Percentiles rank a stretch among this genome's conserved stretches.
Conservation (phyloP, 1,140 invertebrate genomes). For the Tyrophagus putrescentiae region DNA sequence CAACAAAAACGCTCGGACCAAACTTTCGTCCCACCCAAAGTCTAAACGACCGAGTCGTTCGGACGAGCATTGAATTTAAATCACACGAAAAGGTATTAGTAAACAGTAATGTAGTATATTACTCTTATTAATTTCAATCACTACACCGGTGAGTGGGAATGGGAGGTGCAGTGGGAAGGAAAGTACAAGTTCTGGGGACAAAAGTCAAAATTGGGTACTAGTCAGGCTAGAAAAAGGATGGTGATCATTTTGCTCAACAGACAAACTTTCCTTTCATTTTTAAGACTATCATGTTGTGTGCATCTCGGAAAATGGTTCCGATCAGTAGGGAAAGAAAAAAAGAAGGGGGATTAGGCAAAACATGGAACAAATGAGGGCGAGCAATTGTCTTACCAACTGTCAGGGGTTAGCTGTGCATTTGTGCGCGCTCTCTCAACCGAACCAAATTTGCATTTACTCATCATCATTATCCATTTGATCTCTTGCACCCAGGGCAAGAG, state of each 20-base stretch:
- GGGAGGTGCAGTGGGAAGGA: too few species aligned
- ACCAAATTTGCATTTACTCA: conserved; percentile 8
- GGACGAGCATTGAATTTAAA: conserved; percentile 89
- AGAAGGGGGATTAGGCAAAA: too few species aligned
- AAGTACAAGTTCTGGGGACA: too few species aligned
- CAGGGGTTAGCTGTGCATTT: neutral
- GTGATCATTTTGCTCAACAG: neutral
- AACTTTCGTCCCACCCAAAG: conserved; percentile 79
- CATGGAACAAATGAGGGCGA: too few species aligned
- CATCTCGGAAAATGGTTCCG: too few species aligned
- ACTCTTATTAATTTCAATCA: neutral
- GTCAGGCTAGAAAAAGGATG: neutral
- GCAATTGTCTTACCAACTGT: too few species aligned
- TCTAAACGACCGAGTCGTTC: conserved; percentile 70
- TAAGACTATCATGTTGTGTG: too few species aligned
- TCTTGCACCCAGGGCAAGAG: neutral
- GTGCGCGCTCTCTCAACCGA: neutral
- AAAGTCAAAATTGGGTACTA: too few species aligned
- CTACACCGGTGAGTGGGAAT: too few species aligned
- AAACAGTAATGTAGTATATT: neutral
- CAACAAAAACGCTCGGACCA: conserved; percentile 76
- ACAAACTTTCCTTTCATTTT: neutral
- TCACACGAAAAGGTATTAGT: conserved; percentile 43
- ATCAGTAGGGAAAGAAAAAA: too few species aligned
- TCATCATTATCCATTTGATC: neutral